Percentiles rank a stretch among this genome's conserved stretches.
These are phyloP conservation scores for Acrocephalus kingi DNA, from an alignment of 2,113 vertebrate species.

Conservation along the genomic window DNA sequence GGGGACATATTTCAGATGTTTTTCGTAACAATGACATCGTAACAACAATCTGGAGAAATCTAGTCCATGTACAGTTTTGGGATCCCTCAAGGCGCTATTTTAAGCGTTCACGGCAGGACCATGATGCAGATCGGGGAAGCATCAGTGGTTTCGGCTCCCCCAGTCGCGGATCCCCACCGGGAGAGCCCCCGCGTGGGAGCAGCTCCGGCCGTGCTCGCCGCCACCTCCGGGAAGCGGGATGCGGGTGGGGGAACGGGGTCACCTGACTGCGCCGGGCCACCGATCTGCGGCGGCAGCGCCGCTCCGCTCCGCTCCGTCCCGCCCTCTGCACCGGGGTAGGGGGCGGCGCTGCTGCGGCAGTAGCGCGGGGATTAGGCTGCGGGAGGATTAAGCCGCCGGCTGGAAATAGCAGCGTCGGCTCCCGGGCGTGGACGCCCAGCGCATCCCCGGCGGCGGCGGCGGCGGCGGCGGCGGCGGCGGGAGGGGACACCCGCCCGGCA, in stretches of 20 bases:
- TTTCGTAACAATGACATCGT: not conserved
- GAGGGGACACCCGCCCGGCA: not conserved
- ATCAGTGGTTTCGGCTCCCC: not conserved
- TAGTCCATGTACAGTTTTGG: not conserved
- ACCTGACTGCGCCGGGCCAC: conserved; percentile 70
- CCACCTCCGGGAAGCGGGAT: not conserved
- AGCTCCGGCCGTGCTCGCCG: not conserved
- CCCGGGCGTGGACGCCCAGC: conserved; percentile 29
- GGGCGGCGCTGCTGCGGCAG: conserved; percentile 57
- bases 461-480: not conserved
- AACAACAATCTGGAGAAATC: not conserved
- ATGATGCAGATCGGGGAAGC: not conserved
- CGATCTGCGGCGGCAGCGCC: conserved; percentile 42
- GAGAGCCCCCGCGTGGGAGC: not conserved
- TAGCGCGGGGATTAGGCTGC: conserved; percentile 52
- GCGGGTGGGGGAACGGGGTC: not conserved
- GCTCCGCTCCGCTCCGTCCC: conserved; percentile 17
- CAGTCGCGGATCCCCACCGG: not conserved
- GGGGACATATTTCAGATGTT: not conserved
- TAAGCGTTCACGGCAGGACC: not conserved
- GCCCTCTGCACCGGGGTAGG: conserved; percentile 38
- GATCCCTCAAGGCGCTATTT: not conserved
- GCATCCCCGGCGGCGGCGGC: conserved; percentile 11
- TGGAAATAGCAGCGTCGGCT: conserved; percentile 47
- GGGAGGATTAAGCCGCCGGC: conserved; percentile 55